Evolutionary conservation across 2,888 invertebrate genomes (phyloP).

Genomic region (Trichogramma dendrolimi): DNA sequence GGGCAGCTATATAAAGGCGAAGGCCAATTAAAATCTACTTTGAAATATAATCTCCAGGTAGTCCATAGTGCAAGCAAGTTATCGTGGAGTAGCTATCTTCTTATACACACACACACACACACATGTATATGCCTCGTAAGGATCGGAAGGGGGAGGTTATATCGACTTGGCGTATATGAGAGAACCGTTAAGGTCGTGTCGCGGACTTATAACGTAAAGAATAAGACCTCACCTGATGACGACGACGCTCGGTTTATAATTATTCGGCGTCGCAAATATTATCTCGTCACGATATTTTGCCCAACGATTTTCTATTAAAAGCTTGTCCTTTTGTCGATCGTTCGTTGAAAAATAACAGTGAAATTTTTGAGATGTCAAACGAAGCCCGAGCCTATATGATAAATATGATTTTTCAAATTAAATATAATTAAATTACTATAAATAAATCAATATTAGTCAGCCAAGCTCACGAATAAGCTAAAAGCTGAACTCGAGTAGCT

Average conservation of each 20-base stretch:
- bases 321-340: too few species aligned
- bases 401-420: too few species aligned
- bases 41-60: conserved; percentile 25
- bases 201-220: conserved; percentile 17
- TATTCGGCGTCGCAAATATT: conserved; percentile 40
- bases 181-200: conserved; percentile 39
- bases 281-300: conserved; percentile 20
- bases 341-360: too few species aligned
- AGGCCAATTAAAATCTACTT: conserved; percentile 28
- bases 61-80: conserved; percentile 1
- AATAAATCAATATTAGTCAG: too few species aligned
- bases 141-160: conserved; percentile 13
- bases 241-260: conserved; percentile 44
- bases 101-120: conserved; percentile 1
- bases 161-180: conserved; percentile 22
- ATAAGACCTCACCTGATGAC: conserved; percentile 3
- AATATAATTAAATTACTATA: too few species aligned
- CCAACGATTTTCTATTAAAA: too few species aligned
- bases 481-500: too few species aligned
- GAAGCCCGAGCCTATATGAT: too few species aligned
- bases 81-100: conserved; percentile 24
- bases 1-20: neutral
- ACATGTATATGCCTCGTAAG: conserved; percentile 4
- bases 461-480: too few species aligned
- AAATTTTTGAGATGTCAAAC: too few species aligned